Percentiles rank a stretch among this genome's conserved stretches.
Evolutionary conservation across 2,113 vertebrate species (phyloP).

Genomic region (Tretioscincus oriximinensis): DNA sequence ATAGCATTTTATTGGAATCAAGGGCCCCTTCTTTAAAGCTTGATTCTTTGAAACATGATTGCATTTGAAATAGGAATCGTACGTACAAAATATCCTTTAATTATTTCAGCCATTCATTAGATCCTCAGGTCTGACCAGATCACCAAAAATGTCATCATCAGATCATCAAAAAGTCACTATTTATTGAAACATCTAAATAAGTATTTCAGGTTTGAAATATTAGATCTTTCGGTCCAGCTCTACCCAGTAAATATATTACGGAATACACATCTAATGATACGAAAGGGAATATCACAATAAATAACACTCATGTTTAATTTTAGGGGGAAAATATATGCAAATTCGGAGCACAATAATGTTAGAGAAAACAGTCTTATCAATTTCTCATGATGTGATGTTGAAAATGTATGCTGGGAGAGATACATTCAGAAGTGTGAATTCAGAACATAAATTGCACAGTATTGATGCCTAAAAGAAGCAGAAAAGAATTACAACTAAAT

Average conservation of each 20-base stretch:
- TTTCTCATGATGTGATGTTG: neutral
- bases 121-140: neutral
- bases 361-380: conserved; percentile 6
- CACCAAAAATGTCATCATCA: neutral
- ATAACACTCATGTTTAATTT: conserved; percentile 50
- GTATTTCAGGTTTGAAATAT: neutral
- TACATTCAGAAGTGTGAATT: conserved; percentile 13
- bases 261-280: conserved; percentile 61
- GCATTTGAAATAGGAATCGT: neutral
- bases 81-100: neutral
- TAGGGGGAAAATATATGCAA: conserved; percentile 23
- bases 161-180: neutral
- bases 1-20: neutral
- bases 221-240: conserved; percentile 24
- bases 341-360: conserved; percentile 24
- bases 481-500: neutral
- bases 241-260: conserved; percentile 43
- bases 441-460: neutral
- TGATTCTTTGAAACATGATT: neutral
- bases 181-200: conserved; percentile 24
- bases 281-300: conserved; percentile 61
- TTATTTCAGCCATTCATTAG: neutral
- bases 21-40: neutral
- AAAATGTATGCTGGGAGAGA: conserved; percentile 15
- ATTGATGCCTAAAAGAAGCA: conserved; percentile 9